These are phyloP conservation scores for Nasonia vitripennis DNA, from an alignment of 1,140 invertebrate species.

Conservation along the genomic window DNA sequence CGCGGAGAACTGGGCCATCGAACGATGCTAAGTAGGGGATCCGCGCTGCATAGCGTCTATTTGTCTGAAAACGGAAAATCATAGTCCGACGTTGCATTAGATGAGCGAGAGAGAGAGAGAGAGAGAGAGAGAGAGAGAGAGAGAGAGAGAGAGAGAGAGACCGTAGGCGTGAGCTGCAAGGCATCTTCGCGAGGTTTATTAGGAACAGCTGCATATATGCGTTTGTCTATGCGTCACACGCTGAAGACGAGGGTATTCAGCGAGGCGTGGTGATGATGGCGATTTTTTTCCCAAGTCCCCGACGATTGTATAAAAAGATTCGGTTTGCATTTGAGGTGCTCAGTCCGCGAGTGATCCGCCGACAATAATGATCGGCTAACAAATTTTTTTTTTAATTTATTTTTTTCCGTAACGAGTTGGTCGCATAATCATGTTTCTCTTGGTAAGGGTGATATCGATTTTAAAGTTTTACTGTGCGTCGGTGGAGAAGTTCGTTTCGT, in stretches of 20 bases:
- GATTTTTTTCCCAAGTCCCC: not conserved
- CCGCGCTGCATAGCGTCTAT: not conserved
- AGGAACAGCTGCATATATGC: slow-evolving; percentile 34
- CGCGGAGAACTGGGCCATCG: not conserved
- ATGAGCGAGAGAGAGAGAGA: not conserved
- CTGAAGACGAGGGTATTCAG: slow-evolving; percentile 8
- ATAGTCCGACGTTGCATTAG: slow-evolving; percentile 21
- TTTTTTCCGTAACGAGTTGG: not conserved
- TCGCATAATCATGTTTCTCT: slow-evolving; percentile 26
- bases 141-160: not conserved
- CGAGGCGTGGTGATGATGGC: slow-evolving; percentile 40
- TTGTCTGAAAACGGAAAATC: not conserved
- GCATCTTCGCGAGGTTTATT: slow-evolving; percentile 38
- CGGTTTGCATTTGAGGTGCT: slow-evolving; percentile 14
- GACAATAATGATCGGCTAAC: slow-evolving; percentile 37
- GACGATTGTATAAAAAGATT: slow-evolving; percentile 50
- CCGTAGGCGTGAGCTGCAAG: slow-evolving; percentile 17
- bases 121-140: not conserved
- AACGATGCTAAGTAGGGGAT: not conserved
- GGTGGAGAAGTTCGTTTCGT: too few species aligned
- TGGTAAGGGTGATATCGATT: slow-evolving; percentile 35
- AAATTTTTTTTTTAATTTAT: not conserved
- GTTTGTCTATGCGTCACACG: slow-evolving; percentile 37
- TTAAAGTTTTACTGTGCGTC: not conserved
- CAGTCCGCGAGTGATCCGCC: slow-evolving; percentile 24